These are phyloP conservation scores for Xestoiulus laeticollis DNA, from an alignment of 2,888 invertebrate genomes.

Conservation along the genomic window DNA sequence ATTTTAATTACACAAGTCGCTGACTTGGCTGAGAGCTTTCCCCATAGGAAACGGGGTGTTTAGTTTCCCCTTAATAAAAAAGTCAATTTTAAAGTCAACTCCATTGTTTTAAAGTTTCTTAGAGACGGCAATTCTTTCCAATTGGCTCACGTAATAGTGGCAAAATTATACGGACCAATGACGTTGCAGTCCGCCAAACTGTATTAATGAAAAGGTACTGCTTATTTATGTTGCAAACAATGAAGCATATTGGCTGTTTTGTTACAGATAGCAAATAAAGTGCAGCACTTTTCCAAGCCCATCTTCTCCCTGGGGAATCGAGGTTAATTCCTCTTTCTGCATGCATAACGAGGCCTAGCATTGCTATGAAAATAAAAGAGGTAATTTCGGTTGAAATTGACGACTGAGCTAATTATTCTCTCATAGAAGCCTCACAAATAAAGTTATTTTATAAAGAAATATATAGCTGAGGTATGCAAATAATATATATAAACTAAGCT, in stretches of 20 bases:
- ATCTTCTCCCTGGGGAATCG: not conserved
- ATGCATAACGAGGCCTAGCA: constrained; percentile 11
- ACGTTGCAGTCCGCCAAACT: not conserved
- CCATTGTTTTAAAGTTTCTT: not conserved
- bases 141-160: not conserved
- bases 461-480: constrained; percentile 17
- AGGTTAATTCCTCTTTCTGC: constrained; percentile 26
- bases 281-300: not conserved
- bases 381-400: constrained; percentile 10
- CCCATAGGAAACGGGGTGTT: too few species aligned
- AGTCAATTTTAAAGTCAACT: not conserved
- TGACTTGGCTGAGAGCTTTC: too few species aligned
- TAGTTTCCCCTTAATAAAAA: too few species aligned
- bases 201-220: constrained; percentile 26
- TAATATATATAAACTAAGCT: constrained; percentile 18
- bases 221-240: constrained; percentile 16
- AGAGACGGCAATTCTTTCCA: not conserved
- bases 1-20: too few species aligned
- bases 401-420: constrained; percentile 19
- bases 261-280: constrained; percentile 26
- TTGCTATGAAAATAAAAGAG: constrained; percentile 19
- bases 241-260: constrained; percentile 26
- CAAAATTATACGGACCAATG: constrained; percentile 5
- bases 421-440: not conserved
- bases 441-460: constrained; percentile 26